These are phyloP conservation scores for Liopterus haemorrhoidalis DNA, from an alignment of 2,888 invertebrate genomes.

Conservation along the genomic window DNA sequence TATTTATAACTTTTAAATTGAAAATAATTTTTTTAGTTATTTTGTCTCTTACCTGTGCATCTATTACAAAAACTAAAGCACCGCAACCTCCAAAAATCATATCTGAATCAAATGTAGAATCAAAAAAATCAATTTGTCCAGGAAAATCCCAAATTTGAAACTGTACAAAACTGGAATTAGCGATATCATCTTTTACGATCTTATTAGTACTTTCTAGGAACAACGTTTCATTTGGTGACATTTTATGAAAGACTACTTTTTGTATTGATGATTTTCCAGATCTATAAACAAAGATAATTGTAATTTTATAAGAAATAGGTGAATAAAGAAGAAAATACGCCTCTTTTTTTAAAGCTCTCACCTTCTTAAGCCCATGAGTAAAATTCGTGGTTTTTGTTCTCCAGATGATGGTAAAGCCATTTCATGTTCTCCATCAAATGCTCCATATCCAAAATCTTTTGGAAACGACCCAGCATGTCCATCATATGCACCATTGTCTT, in stretches of 20 bases:
- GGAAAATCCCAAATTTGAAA: conserved; percentile 99
- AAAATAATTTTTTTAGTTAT: conserved; percentile 8
- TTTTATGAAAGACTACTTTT: conserved; percentile 99
- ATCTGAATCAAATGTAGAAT: conserved; percentile 91
- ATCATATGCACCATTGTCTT: conserved; percentile 44
- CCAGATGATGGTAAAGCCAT: conserved; percentile 56
- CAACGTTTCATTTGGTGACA: conserved; percentile 99
- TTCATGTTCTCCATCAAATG: conserved; percentile 76
- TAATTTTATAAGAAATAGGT: neutral
- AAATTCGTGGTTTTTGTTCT: conserved; percentile 86
- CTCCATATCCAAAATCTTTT: conserved; percentile 88
- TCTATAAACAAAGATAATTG: conserved; percentile 51
- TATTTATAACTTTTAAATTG: neutral
- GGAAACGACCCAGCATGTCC: conserved; percentile 68
- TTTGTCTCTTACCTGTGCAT: conserved; percentile 74
- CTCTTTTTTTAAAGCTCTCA: conserved; percentile 39
- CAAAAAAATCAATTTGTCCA: conserved; percentile 97
- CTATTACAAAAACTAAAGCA: conserved; percentile 97
- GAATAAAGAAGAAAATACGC: neutral
- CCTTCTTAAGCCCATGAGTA: conserved; percentile 92
- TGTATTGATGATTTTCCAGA: conserved; percentile 99
- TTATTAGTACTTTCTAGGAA: conserved; percentile 98
- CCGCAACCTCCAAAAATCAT: conserved; percentile 96
- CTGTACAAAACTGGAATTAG: conserved; percentile 95
- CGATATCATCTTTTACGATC: conserved; percentile 96